Conservation (phyloP, 2,888 invertebrate genomes). For the Boloria selene region DNA sequence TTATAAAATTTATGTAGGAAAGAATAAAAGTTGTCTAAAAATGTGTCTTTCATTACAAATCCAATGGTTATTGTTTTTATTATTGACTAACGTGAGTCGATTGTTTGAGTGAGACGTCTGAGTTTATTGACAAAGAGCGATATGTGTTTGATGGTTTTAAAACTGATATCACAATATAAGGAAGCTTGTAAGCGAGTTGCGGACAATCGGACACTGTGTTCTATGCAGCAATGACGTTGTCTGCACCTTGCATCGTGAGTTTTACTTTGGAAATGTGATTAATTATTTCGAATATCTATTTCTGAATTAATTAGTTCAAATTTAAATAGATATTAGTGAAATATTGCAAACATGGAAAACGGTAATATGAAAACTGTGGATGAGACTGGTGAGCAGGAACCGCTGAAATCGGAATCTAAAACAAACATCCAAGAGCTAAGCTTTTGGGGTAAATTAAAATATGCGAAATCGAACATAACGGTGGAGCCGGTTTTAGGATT, state of each 20-base stretch:
- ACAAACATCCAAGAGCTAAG: slow-evolving; percentile 58
- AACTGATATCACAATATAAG: slow-evolving; percentile 71
- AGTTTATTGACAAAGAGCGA: slow-evolving; percentile 62
- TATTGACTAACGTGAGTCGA: slow-evolving; percentile 32
- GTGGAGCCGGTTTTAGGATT: slow-evolving; percentile 85
- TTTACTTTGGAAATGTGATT: slow-evolving; percentile 44
- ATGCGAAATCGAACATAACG: slow-evolving; percentile 81
- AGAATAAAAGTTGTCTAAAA: slow-evolving; percentile 28
- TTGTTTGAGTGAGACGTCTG: slow-evolving; percentile 40
- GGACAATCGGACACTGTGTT: slow-evolving; percentile 63
- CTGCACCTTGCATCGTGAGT: slow-evolving; percentile 46
- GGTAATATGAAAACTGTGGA: slow-evolving; percentile 36
- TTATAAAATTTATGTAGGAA: slow-evolving; percentile 41
- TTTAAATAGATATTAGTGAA: background rate
- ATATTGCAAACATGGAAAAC: slow-evolving; percentile 27
- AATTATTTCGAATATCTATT: no score
- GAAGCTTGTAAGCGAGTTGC: slow-evolving; percentile 65
- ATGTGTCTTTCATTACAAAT: slow-evolving; percentile 30
- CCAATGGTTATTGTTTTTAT: background rate
- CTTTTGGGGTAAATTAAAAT: slow-evolving; percentile 71
- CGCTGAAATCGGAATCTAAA: slow-evolving; percentile 58
- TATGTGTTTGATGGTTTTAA: slow-evolving; percentile 66
- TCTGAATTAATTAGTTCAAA: background rate
- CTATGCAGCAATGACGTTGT: slow-evolving; percentile 45
- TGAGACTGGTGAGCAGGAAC: slow-evolving; percentile 56